Percentiles rank a stretch among this genome's conserved stretches.
These are phyloP conservation scores for Melanophora roralis DNA, from an alignment of 2,888 invertebrate genomes.

Conservation along the genomic window DNA sequence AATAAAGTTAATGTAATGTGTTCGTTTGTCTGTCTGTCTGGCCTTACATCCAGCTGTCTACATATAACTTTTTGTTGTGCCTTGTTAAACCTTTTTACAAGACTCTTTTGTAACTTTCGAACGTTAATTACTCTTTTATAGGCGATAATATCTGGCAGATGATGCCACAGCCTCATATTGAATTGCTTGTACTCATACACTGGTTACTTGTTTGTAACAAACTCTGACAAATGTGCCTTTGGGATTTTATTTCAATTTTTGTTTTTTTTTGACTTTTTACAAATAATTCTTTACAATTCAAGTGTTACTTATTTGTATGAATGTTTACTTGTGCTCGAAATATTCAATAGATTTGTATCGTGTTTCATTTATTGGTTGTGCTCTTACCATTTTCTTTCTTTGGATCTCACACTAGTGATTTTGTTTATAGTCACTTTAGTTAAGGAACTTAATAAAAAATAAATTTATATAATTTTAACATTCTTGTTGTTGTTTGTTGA, in stretches of 20 bases:
- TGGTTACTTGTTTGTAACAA: background rate
- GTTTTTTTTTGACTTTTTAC: background rate
- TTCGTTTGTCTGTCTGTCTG: background rate
- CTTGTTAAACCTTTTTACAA: conserved; percentile 56
- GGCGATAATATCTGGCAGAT: conserved; percentile 65
- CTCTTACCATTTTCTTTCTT: conserved; percentile 33
- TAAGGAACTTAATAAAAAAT: background rate
- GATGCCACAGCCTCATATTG: conserved; percentile 43
- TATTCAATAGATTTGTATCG: conserved; percentile 44
- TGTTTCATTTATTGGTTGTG: background rate
- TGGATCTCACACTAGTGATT: conserved; percentile 54
- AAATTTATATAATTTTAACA: conserved; percentile 11
- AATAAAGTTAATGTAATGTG: conserved; percentile 6
- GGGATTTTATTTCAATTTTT: conserved; percentile 30
- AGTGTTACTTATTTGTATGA: conserved; percentile 3
- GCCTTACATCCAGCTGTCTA: background rate
- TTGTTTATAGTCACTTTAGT: conserved; percentile 28
- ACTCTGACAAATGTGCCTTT: conserved; percentile 56
- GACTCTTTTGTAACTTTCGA: conserved; percentile 59
- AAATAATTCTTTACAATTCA: background rate
- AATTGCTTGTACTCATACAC: background rate
- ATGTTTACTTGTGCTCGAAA: background rate
- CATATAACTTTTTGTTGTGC: conserved; percentile 9
- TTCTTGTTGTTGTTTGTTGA: background rate
- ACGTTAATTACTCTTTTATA: conserved; percentile 66